Base-by-base conservation (phyloP, 2,797 vertebrate species). In the Clarias fuscus region DNA sequence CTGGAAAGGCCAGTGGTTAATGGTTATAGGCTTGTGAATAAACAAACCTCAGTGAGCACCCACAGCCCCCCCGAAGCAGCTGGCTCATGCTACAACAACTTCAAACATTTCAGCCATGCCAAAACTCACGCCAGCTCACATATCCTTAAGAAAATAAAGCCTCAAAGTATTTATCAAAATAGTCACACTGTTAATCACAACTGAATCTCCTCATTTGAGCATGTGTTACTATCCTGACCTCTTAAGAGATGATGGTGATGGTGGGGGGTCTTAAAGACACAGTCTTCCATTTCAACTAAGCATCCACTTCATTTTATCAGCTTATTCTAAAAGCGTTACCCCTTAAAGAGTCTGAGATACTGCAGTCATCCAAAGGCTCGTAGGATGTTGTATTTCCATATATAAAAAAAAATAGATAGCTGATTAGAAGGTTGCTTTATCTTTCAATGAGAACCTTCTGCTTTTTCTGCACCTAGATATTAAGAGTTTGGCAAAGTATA, bases 131-230 rank as follows among this genome's bases (percentile, higher is more conserved):
- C 86, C 86, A 91, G 73, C 83, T 91, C 83, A 91, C 64, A 86
- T 87, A 86, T 92, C 90, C 89, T 90, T 92, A 92, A 90, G 82
- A 89, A 92, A 93, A 93, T 84, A 90, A 82, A 92, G 79, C 90
- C 88, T 91, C 85, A 85, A 92, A 92, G 83, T 92, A 91, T 93
- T 93, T 88, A 92, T 89, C 89, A 91, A 81, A 92, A 43, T 90
- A 92, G 90, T 87, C 90, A 88, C 90, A 90, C 88, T 89, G 89
- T 91, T 91, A 89, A 88, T 90, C 88, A 87, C 82, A 85, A 84
- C 64, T n/a, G 79, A 85, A 90, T 76, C 15, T 89, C 84, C 92
- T 92, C 91, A 91, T 89, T 90, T 90, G 88, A 40, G 85, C 89
- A 89, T 88, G 89, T 88, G 87, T 90, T 89, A 88, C 84, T 83